Percentiles rank a stretch among this genome's conserved stretches.
phyloP scores from a whole-genome alignment of 1,140 invertebrate genomes.

The Lordiphosa clarofinis region DNA sequence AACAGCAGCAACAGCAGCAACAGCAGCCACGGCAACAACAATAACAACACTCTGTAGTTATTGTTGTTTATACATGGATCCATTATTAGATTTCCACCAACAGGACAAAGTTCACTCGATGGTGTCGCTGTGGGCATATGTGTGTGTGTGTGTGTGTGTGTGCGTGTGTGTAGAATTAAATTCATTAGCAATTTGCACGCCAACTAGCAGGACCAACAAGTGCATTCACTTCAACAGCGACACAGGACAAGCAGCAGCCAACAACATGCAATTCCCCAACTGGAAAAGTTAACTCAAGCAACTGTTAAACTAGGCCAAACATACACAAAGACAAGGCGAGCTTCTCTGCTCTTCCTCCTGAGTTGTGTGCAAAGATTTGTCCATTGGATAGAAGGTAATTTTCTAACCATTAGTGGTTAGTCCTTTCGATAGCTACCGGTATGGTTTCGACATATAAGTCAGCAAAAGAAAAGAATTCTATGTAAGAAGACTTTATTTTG shows the following conservation, averaged over 20 bases:
- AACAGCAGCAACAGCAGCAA: constrained; percentile 12
- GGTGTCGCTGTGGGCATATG: constrained; percentile 4
- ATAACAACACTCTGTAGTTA: constrained; percentile 37
- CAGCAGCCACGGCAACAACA: constrained; percentile 6
- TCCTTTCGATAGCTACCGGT: too few species aligned
- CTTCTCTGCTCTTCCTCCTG: too few species aligned
- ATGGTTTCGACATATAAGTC: too few species aligned
- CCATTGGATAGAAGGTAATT: too few species aligned
- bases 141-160: not conserved
- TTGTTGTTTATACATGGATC: constrained; percentile 51
- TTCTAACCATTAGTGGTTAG: too few species aligned
- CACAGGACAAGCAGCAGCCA: constrained; percentile 4
- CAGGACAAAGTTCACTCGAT: constrained; percentile 60
- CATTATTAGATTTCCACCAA: constrained; percentile 64
- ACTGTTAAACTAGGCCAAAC: constrained; percentile 1
- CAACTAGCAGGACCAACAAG: constrained; percentile 16
- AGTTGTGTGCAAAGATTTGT: too few species aligned
- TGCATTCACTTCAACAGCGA: constrained; percentile 6
- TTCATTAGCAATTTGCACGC: constrained; percentile 40
- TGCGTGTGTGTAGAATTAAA: constrained; percentile 27
- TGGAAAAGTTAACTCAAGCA: constrained; percentile 8
- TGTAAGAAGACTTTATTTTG: too few species aligned
- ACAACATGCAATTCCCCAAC: constrained; percentile 7
- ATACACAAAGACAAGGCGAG: too few species aligned
- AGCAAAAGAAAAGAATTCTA: too few species aligned